phyloP scores from a whole-genome alignment of 2,797 vertebrate species.

The Enoplosus armatus region DNA sequence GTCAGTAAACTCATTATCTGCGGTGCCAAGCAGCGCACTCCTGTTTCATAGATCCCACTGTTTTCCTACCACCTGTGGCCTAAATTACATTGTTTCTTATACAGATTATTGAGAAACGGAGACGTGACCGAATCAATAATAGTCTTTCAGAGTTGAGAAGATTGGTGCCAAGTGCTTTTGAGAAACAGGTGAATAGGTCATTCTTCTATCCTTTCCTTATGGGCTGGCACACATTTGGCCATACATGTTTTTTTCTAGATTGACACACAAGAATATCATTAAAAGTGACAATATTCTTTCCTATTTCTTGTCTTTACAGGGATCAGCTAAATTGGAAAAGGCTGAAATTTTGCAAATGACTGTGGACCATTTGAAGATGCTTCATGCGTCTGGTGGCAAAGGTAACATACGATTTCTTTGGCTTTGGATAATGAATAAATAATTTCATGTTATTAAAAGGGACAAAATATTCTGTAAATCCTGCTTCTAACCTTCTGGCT shows the following conservation, averaged over 20 bases:
- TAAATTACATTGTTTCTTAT: not conserved
- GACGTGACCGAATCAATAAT: constrained; percentile 97
- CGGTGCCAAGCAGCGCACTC: constrained; percentile 5
- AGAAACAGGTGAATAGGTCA: constrained; percentile 92
- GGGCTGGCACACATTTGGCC: not conserved
- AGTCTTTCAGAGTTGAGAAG: constrained; percentile 95
- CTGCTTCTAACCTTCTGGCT: not conserved
- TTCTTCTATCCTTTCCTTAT: not conserved
- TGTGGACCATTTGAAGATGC: constrained; percentile 97
- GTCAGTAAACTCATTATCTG: constrained; percentile 79
- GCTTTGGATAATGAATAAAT: not conserved
- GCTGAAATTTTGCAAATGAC: constrained; percentile 99
- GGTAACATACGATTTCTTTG: constrained; percentile 77
- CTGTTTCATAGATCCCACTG: not conserved
- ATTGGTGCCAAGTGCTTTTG: constrained; percentile 96
- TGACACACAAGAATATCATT: not conserved
- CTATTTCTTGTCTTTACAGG: constrained; percentile 82
- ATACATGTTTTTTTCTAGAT: not conserved
- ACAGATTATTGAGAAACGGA: constrained; percentile 97
- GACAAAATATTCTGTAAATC: not conserved
- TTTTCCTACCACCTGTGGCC: not conserved
- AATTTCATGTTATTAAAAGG: not conserved
- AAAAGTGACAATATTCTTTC: not conserved
- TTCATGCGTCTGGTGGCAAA: constrained; percentile 97
- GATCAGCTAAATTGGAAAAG: constrained; percentile 97